Evolutionary conservation across 2,797 vertebrate species (phyloP), one percentile per base, ranked within the genome.

Genomic region (Huso huso): DNA sequence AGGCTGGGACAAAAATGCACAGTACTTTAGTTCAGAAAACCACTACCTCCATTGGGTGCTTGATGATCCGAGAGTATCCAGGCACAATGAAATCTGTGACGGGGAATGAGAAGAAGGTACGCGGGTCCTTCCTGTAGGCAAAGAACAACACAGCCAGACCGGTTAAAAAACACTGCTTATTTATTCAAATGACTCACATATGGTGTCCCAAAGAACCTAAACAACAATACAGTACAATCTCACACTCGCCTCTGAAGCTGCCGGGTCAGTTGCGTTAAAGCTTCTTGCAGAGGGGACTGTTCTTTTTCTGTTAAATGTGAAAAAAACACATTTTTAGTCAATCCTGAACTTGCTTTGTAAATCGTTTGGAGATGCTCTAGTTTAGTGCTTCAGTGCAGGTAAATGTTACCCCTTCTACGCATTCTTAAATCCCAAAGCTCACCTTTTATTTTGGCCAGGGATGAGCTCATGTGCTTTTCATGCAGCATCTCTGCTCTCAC

Each of bases 21-120:
- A 37, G 23, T 37, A 37, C 23, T 37, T 1, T 4, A 37, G 23
- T 37, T 37, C 23, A 37, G 23, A 37, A 37, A 37, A 37, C 23
- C 23, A 37, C 23, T 37, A 37, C 23, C 23, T 99, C 97, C 97
- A 99, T 99, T 0, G 97, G 95, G 69, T 91, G 90, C 81, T 93
- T 98, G 81, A 99, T 99, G 75, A 99, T 88, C 74, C 89, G 84
- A 48, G 96, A 94, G 82, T 99, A 99, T 72, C 94, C 95, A 1
- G 96, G 95, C 64, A 95, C 97, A 72, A 99, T 98, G 70, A 99
- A 91, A 79, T 99, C 97, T 18, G 95, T 99, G 76, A 99, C 96
- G 48, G 97, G 96, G 84, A 99, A 99, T 37, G 93, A 93, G 84
- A 99, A 99, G 85, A 99, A 98, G 0, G 94, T 94, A 76, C 86